Evolutionary conservation across 2,113 vertebrate genomes (phyloP), one percentile per base, ranked within the genome.

Genomic region (Heterocephalus glaber): DNA sequence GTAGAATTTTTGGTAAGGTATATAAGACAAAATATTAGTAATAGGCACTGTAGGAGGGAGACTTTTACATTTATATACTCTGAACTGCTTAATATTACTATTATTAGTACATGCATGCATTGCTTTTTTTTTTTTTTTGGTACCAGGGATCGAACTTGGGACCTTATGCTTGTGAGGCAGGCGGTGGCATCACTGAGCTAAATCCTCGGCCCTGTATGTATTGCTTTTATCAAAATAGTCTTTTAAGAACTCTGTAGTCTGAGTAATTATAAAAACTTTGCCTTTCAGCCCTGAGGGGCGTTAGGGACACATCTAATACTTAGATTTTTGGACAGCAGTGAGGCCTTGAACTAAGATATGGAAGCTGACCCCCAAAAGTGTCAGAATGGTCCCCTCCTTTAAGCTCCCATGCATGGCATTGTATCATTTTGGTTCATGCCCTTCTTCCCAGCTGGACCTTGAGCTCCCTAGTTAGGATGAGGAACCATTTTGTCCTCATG

Each of bases 201-300:
- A n/a, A n/a, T n/a, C n/a, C n/a, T n/a, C n/a, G n/a, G n/a, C n/a
- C n/a, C n/a, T n/a, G n/a, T n/a, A n/a, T 88, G 28, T 0, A 33
- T 68, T 63, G 49, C 28, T 95, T 96, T 86, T 80, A 90, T 68
- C 87, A 74, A 56, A 93, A 80, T 49, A 52, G 12, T 65, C n/a
- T 81, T 76, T 52, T 35, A 83, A 80, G 86, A 81, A 17, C 14
- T 74, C 30, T 14, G n/a, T 52, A 12, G 22, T 41, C 35, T 60
- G 26, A 60, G 72, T 63, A 86, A 35, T 60, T 86, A 63, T 8
- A 41, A 38, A 95, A 87, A 16, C 54, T 30, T 63, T 56, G 30
- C 24, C 26, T 89, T 74, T 63, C 6, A 65, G 47, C 5, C 38
- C 38, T 33, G 1, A 6, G 13, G 17, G 30, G 30, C 7, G n/a